Evolutionary conservation across 2,113 vertebrate genomes (phyloP).

Genomic region (Oenanthe oenanthe): DNA sequence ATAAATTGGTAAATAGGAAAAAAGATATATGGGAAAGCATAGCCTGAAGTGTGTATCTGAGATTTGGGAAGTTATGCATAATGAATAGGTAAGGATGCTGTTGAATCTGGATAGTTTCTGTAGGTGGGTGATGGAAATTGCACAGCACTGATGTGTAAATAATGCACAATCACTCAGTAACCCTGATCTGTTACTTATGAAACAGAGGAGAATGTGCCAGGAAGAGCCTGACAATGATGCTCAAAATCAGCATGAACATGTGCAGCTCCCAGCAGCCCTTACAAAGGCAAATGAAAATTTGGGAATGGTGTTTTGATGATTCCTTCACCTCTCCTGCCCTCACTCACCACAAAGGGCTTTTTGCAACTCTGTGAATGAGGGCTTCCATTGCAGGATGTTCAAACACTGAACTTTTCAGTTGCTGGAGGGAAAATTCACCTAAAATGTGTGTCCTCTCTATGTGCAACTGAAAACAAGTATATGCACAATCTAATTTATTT

Average conservation of each 20-base stretch:
- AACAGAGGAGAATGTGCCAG: background rate
- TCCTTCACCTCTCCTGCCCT: background rate
- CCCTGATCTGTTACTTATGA: background rate
- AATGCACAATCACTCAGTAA: background rate
- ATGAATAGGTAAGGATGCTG: background rate
- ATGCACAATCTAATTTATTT: background rate
- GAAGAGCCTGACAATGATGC: background rate
- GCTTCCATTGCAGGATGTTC: background rate
- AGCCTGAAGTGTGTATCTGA: background rate
- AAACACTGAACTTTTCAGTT: background rate
- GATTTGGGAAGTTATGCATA: background rate
- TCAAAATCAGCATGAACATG: background rate
- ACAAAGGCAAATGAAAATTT: background rate
- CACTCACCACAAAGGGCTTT: background rate
- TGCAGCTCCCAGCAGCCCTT: background rate
- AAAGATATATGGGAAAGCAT: background rate
- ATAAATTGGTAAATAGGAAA: background rate
- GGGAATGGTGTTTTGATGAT: background rate
- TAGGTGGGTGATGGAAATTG: conserved; percentile 1
- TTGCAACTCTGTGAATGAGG: background rate
- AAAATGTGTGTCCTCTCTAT: background rate
- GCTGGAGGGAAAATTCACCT: background rate
- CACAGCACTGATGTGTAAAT: background rate
- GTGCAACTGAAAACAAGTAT: background rate
- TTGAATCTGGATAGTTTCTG: conserved; percentile 10